Evolutionary conservation across 2,113 vertebrate genomes (phyloP), one percentile per base, ranked within the genome.

Genomic region (Nerophis ophidion): DNA sequence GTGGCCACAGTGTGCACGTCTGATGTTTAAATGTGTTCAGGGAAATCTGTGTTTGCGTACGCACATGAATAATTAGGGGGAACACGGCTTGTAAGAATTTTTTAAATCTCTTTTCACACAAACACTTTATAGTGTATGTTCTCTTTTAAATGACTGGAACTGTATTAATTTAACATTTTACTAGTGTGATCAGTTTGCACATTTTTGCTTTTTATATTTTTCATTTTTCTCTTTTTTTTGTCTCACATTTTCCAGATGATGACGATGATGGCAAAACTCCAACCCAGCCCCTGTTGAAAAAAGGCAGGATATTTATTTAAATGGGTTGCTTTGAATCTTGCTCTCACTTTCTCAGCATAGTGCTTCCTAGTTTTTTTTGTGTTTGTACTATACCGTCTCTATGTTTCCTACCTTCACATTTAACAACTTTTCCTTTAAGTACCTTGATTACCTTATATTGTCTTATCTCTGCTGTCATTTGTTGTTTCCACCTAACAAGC

Each of bases 201-300:
- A 36, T 53, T 15, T 38, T 26, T 26, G 26, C 26, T 26, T 26
- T 26, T 26, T 26, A 26, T 26, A 26, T 26, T 35, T 36, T 16
- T 36, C 8, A 17, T 56, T 55, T 19, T 61, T 65, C 52, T 80
- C 40, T 72, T 53, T 49, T 88, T 88, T 89, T 86, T 91, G 49
- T 79, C 70, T 79, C 56, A 85, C 78, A 77, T 90, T 84, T 87
- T 90, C 80, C 92, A 98, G 95, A 95, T 87, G 94, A 97, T 71
- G 95, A 98, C 48, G 94, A 98, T 42, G 96, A 98, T 85, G 91
- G 90, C 90, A 98, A 95, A 93, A 89, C 93, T 80, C 74, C 95
- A 84, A 89, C 93, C 80, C 94, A 94, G 82, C 95, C 95, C 81
- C 93, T 98, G 89, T 93, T 99, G 93, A 98, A 90, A 93, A 98